A percentile compares a stretch with the other conserved stretches of the same genome.
Evolutionary conservation across 1,140 invertebrate species (phyloP).

Genomic region (Bombus confusus): DNA sequence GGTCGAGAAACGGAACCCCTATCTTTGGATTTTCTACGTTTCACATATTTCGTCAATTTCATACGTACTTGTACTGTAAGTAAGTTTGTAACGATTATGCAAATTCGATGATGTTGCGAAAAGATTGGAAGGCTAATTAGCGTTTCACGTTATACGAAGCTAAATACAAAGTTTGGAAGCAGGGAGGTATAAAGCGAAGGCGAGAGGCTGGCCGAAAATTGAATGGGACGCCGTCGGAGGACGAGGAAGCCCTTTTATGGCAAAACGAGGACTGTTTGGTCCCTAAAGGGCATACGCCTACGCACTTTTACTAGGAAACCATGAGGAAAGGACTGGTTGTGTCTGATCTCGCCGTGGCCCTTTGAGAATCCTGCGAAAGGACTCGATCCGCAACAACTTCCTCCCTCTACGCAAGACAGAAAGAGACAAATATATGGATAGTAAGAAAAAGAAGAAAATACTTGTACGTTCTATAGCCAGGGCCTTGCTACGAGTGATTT

Average conservation of each 20-base stretch:
- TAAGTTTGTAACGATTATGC: background rate
- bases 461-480: no score
- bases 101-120: background rate
- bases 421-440: background rate
- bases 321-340: constrained; percentile 74
- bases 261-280: constrained; percentile 62
- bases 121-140: background rate
- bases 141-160: constrained; percentile 65
- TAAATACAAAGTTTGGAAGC: constrained; percentile 76
- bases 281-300: constrained; percentile 82
- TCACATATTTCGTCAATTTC: no score
- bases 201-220: constrained; percentile 47
- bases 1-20: no score
- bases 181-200: constrained; percentile 73
- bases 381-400: background rate
- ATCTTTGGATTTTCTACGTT: no score
- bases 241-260: constrained; percentile 56
- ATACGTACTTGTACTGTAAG: rapidly evolving
- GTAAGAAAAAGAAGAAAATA: background rate
- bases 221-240: constrained; percentile 48
- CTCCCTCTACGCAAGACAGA: no score
- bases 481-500: no score
- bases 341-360: constrained; percentile 65
- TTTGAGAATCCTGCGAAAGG: constrained; percentile 69
- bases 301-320: constrained; percentile 82